Conservation (phyloP, 2,797 vertebrate species). For the Muraenolepis orangiensis region DNA sequence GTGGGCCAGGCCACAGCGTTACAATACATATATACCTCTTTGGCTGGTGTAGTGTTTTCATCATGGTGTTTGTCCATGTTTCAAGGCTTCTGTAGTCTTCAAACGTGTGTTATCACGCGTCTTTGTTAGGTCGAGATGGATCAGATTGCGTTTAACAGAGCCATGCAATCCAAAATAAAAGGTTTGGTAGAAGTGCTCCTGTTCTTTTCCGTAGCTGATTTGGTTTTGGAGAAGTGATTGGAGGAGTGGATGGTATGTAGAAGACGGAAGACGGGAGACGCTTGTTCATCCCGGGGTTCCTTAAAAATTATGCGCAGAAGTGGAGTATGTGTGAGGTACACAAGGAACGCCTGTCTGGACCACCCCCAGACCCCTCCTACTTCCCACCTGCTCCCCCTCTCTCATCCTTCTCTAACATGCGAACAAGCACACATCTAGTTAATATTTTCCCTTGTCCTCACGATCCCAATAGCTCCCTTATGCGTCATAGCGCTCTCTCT, state of each 20-base stretch:
- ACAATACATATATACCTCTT: conserved; percentile 54
- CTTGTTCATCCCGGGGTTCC: conserved; percentile 33
- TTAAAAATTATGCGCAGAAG: conserved; percentile 64
- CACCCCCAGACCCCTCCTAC: conserved; percentile 53
- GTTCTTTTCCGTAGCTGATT: not conserved
- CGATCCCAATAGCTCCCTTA: conserved; percentile 11
- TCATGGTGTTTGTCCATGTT: conserved; percentile 48
- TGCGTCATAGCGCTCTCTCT: not conserved
- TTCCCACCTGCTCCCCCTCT: conserved; percentile 11
- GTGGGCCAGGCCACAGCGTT: no score
- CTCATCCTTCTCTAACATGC: not conserved
- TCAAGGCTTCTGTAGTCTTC: conserved; percentile 35
- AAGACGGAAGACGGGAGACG: not conserved
- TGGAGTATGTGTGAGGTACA: conserved; percentile 63
- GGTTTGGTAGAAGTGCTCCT: not conserved
- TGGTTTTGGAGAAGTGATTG: conserved; percentile 7
- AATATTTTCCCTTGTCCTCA: conserved; percentile 1
- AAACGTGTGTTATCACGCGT: conserved; percentile 37
- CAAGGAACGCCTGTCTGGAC: conserved; percentile 72
- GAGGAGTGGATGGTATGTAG: conserved; percentile 5
- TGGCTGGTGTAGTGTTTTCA: conserved; percentile 45
- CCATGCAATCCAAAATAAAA: conserved; percentile 29
- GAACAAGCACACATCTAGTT: conserved; percentile 8
- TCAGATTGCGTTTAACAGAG: conserved; percentile 30
- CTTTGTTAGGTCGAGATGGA: conserved; percentile 14